Percentiles rank a stretch among this genome's conserved stretches.
phyloP scores from a whole-genome alignment of 2,113 vertebrate genomes.

The Oenanthe melanoleuca region DNA sequence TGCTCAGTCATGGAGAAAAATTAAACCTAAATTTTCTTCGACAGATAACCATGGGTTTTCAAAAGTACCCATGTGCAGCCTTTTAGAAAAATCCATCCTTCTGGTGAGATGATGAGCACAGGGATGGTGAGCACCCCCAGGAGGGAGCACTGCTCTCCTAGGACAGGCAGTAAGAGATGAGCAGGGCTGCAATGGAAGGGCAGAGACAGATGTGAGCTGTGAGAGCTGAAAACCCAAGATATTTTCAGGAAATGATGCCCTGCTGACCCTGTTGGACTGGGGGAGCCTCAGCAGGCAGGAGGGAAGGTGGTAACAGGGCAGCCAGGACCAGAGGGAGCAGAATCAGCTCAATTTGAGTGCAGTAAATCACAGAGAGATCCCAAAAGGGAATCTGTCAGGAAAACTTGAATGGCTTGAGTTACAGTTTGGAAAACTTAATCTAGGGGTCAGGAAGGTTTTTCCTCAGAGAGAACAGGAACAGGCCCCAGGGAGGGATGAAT shows the following conservation, averaged over 20 bases:
- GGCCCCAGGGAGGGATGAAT: neutral
- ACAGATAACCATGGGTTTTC: neutral
- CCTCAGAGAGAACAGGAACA: neutral
- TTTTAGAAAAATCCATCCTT: neutral
- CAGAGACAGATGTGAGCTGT: neutral
- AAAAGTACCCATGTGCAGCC: neutral
- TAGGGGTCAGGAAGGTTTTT: neutral
- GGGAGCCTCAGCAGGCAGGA: accelerated
- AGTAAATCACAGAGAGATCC: neutral
- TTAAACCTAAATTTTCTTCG: neutral
- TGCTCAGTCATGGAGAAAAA: neutral
- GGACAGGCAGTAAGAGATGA: neutral
- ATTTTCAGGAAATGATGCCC: neutral
- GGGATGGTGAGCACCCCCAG: accelerated
- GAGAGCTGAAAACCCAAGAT: neutral
- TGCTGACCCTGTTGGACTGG: neutral
- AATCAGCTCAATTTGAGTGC: neutral
- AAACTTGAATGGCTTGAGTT: neutral
- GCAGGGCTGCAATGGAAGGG: neutral
- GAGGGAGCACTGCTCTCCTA: neutral
- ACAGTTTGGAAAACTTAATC: neutral
- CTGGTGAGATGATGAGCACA: neutral
- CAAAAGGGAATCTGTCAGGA: neutral
- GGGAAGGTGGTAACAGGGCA: neutral
- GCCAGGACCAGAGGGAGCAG: neutral